Evolutionary conservation across 1,140 invertebrate genomes (phyloP).

Genomic region (Idris sp.): DNA sequence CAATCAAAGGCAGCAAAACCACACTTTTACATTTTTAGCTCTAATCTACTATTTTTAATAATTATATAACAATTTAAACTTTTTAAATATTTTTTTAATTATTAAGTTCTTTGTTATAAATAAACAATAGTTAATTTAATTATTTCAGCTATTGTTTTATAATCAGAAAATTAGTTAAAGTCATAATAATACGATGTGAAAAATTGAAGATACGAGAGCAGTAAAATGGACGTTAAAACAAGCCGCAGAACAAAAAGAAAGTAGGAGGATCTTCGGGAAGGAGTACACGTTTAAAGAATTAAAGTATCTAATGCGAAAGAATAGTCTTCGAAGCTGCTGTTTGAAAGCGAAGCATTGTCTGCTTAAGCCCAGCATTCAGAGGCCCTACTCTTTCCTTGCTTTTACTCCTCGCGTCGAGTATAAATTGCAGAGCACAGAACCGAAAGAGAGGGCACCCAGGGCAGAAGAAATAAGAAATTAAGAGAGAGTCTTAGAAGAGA

Average conservation of each 20-base stretch:
- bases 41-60: too few species aligned
- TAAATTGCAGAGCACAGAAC: conserved; percentile 70
- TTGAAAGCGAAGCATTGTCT: conserved; percentile 78
- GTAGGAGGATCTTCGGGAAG: conserved; percentile 39
- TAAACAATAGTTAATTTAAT: too few species aligned
- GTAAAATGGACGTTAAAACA: conserved; percentile 53
- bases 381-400: conserved; percentile 61
- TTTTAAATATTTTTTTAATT: too few species aligned
- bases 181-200: conserved; percentile 12
- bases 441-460: conserved; percentile 59
- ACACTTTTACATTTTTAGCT: too few species aligned
- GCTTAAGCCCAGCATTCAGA: conserved; percentile 77
- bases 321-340: conserved; percentile 75
- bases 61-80: too few species aligned
- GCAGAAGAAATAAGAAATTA: conserved; percentile 79
- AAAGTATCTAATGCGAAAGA: conserved; percentile 78
- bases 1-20: too few species aligned
- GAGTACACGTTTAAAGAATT: conserved; percentile 77
- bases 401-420: conserved; percentile 65
- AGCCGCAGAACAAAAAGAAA: conserved; percentile 41
- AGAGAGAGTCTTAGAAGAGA: conserved; percentile 79
- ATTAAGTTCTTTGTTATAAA: too few species aligned
- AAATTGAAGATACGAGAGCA: conserved; percentile 27
- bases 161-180: too few species aligned
- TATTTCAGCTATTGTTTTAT: too few species aligned